Conservation (phyloP, 2,888 invertebrate genomes). For the Mythimna loreyi region DNA sequence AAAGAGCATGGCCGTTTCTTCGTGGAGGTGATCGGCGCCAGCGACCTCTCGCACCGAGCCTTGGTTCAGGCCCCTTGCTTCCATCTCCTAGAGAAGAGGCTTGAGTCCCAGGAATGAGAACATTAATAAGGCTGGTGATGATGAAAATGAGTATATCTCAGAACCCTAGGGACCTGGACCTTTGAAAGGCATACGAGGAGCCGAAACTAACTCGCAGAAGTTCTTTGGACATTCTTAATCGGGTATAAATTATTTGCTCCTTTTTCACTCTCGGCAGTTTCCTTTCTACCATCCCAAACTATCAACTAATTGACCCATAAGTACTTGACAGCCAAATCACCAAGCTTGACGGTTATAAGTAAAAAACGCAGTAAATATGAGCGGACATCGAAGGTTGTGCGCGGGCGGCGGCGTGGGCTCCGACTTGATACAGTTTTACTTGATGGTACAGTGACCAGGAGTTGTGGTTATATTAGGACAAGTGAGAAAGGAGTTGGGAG, state of each 20-base stretch:
- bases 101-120: no score
- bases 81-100: no score
- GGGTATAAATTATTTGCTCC: not conserved
- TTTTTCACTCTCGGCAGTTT: not conserved
- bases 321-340: constrained; percentile 31
- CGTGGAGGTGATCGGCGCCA: no score
- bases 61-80: no score
- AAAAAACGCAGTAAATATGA: constrained; percentile 55
- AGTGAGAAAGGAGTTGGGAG: not conserved
- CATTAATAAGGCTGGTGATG: no score
- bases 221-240: no score
- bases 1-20: no score
- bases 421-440: constrained; percentile 64
- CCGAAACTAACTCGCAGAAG: no score
- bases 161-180: no score
- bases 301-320: constrained; percentile 25
- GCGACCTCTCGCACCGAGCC: no score
- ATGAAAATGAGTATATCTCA: no score
- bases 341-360: constrained; percentile 11
- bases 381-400: constrained; percentile 60
- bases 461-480: constrained; percentile 20
- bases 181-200: no score
- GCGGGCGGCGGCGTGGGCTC: constrained; percentile 51
- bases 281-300: not conserved
- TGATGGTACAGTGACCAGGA: constrained; percentile 21